Conservation (phyloP, 2,113 vertebrate species). For the Nesoenas mayeri region DNA sequence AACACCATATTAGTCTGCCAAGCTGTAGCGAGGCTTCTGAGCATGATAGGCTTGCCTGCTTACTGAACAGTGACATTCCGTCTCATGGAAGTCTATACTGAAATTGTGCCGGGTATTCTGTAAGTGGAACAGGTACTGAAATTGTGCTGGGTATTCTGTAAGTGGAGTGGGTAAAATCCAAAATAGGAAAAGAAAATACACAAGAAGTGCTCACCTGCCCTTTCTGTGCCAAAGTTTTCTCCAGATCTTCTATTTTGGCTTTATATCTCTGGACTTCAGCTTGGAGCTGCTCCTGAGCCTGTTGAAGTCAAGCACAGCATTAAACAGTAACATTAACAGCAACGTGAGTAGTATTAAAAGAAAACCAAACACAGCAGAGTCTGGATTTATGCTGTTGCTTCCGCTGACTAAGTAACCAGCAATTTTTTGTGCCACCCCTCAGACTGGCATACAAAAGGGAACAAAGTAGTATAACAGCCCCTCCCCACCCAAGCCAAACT, state of each 20-base stretch:
- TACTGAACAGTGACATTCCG: not conserved
- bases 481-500: not conserved
- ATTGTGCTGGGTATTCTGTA: not conserved
- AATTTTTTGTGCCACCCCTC: not conserved
- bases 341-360: not conserved
- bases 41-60: not conserved
- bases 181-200: not conserved
- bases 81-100: not conserved
- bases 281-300: constrained; percentile 95
- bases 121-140: not conserved
- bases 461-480: not conserved
- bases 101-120: not conserved
- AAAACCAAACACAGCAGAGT: not conserved
- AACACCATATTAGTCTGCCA: not conserved
- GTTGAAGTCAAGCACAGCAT: constrained; percentile 39
- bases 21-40: not conserved
- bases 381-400: not conserved
- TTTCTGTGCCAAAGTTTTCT: constrained; percentile 89
- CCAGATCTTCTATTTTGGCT: constrained; percentile 97
- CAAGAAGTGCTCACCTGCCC: constrained; percentile 85
- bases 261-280: constrained; percentile 92
- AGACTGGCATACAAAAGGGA: not conserved
- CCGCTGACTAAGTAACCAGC: not conserved
- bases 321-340: not conserved
- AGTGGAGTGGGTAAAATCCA: not conserved